Conservation (phyloP, 1,140 invertebrate species). For the Trypoxylus dichotomus region DNA sequence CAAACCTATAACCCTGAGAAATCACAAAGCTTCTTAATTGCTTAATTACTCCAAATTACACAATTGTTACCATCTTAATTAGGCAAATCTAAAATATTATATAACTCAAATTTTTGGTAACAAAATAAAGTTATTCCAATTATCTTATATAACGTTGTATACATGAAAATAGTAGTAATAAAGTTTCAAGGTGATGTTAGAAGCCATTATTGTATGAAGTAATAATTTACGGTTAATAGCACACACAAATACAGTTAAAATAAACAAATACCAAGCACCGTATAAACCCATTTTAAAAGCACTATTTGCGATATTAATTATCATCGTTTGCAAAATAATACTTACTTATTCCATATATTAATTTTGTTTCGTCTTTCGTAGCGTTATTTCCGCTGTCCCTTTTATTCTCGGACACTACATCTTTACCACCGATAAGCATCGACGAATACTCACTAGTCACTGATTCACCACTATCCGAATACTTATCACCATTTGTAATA, state of each 20-base stretch:
- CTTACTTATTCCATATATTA: slow-evolving; percentile 32
- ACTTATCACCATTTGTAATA: slow-evolving; percentile 41
- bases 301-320: slow-evolving; percentile 22
- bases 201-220: neutral
- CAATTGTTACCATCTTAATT: neutral
- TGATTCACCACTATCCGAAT: slow-evolving; percentile 52
- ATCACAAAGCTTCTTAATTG: neutral
- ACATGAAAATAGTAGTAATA: slow-evolving; percentile 8
- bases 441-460: slow-evolving; percentile 52
- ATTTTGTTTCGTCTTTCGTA: neutral
- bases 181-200: slow-evolving; percentile 12
- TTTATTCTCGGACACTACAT: slow-evolving; percentile 37
- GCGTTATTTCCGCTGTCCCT: neutral
- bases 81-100: neutral
- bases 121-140: neutral
- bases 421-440: slow-evolving; percentile 44
- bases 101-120: neutral
- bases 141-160: neutral
- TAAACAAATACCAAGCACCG: too few relatives aligned
- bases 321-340: slow-evolving; percentile 32
- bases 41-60: neutral
- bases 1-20: neutral
- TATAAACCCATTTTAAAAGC: neutral
- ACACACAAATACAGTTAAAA: neutral
- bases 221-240: neutral